Conservation (phyloP, 2,797 vertebrate species). For the Pogonophryne albipinna region DNA sequence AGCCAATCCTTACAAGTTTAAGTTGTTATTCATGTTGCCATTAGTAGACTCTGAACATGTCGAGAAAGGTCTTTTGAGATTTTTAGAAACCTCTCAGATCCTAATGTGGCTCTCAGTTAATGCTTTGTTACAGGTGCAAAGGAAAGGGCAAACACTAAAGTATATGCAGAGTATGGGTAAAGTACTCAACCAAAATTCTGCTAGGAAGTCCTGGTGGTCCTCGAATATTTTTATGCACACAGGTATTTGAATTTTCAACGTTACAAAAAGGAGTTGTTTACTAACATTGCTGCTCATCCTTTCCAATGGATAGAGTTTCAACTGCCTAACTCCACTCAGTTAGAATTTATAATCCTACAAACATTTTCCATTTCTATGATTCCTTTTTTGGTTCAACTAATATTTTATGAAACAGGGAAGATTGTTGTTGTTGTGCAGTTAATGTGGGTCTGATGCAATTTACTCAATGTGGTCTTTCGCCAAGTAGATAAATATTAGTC, state of each 20-base stretch:
- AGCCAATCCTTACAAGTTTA: background rate
- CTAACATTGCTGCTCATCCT: too few species aligned
- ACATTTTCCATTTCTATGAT: background rate
- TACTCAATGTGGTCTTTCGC: background rate
- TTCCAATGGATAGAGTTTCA: too few species aligned
- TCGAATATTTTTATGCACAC: background rate
- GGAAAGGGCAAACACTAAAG: slow-evolving; percentile 3
- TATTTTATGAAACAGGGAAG: background rate
- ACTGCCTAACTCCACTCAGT: too few species aligned
- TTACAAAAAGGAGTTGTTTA: background rate
- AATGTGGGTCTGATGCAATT: background rate
- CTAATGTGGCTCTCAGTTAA: slow-evolving; percentile 1
- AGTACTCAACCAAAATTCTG: background rate
- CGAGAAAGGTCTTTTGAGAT: background rate
- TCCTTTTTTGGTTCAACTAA: background rate
- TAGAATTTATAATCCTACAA: too few species aligned
- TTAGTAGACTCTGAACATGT: slow-evolving; percentile 2
- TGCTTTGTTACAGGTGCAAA: slow-evolving; percentile 13
- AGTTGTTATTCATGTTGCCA: background rate
- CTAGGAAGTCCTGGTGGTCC: background rate
- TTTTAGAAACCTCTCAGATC: slow-evolving; percentile 11
- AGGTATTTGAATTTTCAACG: background rate
- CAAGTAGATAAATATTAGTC: slow-evolving; percentile 3
- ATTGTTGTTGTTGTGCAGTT: background rate
- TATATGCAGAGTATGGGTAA: background rate